Evolutionary conservation across 2,113 vertebrate species (phyloP).

Genomic region (Platysternon megacephalum): DNA sequence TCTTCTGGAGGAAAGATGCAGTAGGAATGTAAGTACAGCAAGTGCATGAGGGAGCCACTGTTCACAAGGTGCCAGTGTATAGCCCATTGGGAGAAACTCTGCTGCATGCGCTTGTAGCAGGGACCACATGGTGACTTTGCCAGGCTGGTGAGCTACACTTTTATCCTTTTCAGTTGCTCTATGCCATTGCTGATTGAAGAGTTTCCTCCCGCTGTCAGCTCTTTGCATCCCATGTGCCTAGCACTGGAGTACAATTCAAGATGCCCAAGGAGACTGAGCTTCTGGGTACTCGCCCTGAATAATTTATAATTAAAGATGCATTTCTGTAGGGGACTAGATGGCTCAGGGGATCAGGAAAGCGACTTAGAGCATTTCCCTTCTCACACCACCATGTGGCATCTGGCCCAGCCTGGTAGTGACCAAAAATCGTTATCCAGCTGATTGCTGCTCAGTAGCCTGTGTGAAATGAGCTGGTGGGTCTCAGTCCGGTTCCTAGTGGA

Average conservation of each 20-base stretch:
- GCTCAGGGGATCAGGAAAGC: not conserved
- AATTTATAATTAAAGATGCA: not conserved
- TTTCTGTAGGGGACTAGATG: not conserved
- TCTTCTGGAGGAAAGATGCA: not conserved
- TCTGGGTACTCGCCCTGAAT: not conserved
- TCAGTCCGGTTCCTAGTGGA: not conserved
- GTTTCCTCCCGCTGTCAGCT: not conserved
- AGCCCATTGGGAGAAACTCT: not conserved
- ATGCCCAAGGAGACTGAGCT: not conserved
- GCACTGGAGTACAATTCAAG: not conserved
- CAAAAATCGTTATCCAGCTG: not conserved
- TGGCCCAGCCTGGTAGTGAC: not conserved
- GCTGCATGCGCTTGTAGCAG: not conserved
- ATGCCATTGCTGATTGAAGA: not conserved
- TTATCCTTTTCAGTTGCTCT: not conserved
- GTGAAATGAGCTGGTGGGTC: not conserved
- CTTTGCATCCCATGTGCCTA: not conserved
- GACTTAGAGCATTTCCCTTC: not conserved
- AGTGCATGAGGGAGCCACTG: not conserved
- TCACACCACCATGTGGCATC: not conserved
- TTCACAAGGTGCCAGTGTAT: not conserved
- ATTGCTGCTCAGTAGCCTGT: not conserved
- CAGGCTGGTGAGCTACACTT: not conserved
- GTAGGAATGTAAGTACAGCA: not conserved
- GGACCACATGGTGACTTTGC: not conserved